phyloP scores from a whole-genome alignment of 1,140 invertebrate species.

The Orussus abietinus region DNA sequence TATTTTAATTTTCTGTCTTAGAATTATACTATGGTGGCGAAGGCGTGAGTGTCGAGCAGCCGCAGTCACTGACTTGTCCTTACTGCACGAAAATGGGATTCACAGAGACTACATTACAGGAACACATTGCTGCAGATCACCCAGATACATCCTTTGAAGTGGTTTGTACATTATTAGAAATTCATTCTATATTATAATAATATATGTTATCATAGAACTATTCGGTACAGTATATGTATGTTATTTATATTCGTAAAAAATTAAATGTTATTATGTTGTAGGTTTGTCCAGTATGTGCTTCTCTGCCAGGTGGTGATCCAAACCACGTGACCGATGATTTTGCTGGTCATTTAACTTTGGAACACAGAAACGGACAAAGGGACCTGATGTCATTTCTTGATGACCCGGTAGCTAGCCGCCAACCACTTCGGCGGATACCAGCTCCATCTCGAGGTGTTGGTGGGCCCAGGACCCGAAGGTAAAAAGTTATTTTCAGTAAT shows the following conservation, averaged over 20 bases:
- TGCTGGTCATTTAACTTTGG: slow-evolving; percentile 89
- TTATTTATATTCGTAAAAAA: slow-evolving; percentile 7
- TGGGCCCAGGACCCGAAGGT: slow-evolving; percentile 67
- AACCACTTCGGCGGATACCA: slow-evolving; percentile 81
- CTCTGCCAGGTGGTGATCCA: slow-evolving; percentile 91
- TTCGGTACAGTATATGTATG: too few relatives aligned
- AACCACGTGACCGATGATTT: slow-evolving; percentile 98
- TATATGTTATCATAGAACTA: too few relatives aligned
- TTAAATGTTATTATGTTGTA: slow-evolving; percentile 33
- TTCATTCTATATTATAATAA: too few relatives aligned
- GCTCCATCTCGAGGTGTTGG: slow-evolving; percentile 74
- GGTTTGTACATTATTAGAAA: slow-evolving; percentile 52
- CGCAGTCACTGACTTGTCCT: slow-evolving; percentile 94
- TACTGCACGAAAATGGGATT: slow-evolving; percentile 95
- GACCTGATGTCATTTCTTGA: slow-evolving; percentile 87
- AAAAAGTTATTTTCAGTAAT: too few relatives aligned
- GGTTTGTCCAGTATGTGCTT: slow-evolving; percentile 95
- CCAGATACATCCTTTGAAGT: slow-evolving; percentile 83
- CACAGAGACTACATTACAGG: slow-evolving; percentile 85
- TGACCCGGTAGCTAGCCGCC: slow-evolving; percentile 77
- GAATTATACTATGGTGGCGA: slow-evolving; percentile 95
- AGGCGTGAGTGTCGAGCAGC: slow-evolving; percentile 80
- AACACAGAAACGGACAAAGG: slow-evolving; percentile 84
- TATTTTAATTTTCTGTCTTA: slow-evolving; percentile 46
- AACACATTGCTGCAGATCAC: slow-evolving; percentile 89